Percentiles rank a stretch among this genome's conserved stretches.
Conservation (phyloP, 2,797 vertebrate species). For the Siniperca undulata region DNA sequence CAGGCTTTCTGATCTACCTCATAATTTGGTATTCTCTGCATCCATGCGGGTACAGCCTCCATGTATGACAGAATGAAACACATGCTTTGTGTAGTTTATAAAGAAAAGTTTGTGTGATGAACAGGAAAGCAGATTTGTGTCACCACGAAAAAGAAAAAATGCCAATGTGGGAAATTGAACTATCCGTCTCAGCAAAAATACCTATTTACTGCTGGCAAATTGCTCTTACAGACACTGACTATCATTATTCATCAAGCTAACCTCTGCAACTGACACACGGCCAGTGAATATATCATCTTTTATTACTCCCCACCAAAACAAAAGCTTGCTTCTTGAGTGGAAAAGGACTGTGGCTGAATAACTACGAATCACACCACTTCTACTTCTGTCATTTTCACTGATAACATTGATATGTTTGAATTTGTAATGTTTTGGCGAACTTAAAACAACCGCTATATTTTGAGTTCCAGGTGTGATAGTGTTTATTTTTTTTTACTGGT, state of each 20-base stretch:
- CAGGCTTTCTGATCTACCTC: neutral
- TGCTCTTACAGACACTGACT: slow-evolving; percentile 32
- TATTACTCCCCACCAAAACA: slow-evolving; percentile 12
- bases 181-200: slow-evolving; percentile 45
- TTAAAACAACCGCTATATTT: neutral
- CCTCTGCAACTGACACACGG: slow-evolving; percentile 34
- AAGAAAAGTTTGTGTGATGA: slow-evolving; percentile 18
- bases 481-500: slow-evolving; percentile 1
- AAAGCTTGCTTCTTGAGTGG: slow-evolving; percentile 10
- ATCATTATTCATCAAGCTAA: slow-evolving; percentile 51
- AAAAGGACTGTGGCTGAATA: slow-evolving; percentile 20
- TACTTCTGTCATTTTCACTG: slow-evolving; percentile 5
- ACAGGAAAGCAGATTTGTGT: slow-evolving; percentile 22
- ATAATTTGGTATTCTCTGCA: neutral
- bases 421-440: neutral
- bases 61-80: neutral
- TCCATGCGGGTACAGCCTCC: neutral
- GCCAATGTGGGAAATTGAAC: slow-evolving; percentile 22
- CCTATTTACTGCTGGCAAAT: slow-evolving; percentile 34
- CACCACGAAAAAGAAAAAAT: slow-evolving; percentile 6
- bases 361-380: neutral
- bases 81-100: neutral
- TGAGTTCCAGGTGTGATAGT: neutral
- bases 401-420: neutral
- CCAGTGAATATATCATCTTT: slow-evolving; percentile 30